Evolutionary conservation across 2,113 vertebrate species (phyloP).

Genomic region (Leptosomus discolor): DNA sequence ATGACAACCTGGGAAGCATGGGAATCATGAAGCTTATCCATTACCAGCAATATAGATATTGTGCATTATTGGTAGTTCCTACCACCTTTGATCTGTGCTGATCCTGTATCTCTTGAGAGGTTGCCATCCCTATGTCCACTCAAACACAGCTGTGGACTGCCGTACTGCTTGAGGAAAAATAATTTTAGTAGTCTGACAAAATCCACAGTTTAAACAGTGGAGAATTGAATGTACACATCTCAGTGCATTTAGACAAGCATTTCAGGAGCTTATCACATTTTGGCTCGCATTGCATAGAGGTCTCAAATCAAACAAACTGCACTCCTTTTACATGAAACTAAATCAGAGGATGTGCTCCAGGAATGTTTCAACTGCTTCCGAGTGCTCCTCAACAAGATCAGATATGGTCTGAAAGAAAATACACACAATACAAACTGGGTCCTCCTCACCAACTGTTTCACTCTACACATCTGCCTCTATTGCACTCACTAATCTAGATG

Average conservation of each 20-base stretch:
- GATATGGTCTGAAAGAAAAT: neutral
- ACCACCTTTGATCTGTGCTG: neutral
- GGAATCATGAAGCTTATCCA: neutral
- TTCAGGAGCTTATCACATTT: neutral
- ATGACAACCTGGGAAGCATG: neutral
- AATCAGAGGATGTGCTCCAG: neutral
- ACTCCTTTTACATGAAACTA: neutral
- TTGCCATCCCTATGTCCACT: neutral
- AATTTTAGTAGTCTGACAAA: neutral
- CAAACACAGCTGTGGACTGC: neutral
- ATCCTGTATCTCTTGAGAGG: neutral
- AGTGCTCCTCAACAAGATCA: neutral
- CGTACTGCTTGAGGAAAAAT: neutral
- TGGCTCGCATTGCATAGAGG: fast-evolving
- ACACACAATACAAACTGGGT: neutral
- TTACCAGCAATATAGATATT: neutral
- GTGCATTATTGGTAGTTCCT: neutral
- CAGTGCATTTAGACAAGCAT: neutral
- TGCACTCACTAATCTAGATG: neutral
- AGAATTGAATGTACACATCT: fast-evolving
- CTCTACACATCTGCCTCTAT: no score
- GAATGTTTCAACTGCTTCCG: neutral
- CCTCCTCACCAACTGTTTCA: neutral
- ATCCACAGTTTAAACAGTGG: neutral
- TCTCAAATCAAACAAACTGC: neutral